phyloP scores from a whole-genome alignment of 2,797 vertebrate genomes.

The Columba guinea region DNA sequence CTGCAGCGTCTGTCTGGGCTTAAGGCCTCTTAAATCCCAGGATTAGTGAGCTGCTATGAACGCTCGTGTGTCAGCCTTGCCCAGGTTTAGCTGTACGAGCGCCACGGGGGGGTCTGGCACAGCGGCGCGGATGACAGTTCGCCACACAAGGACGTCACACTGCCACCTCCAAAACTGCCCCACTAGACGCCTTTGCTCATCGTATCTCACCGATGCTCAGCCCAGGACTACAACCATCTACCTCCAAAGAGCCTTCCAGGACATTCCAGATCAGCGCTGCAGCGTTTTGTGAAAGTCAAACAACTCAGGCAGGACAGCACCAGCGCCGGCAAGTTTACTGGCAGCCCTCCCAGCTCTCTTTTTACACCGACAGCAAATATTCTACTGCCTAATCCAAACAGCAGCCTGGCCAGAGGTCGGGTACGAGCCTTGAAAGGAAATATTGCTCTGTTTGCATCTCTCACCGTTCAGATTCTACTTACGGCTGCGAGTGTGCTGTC shows the following conservation, averaged over 20 bases:
- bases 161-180: accelerated
- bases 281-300: background rate
- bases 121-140: background rate
- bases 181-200: background rate
- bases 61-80: background rate
- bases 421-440: background rate
- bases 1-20: background rate
- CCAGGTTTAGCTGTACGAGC: background rate
- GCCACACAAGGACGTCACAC: background rate
- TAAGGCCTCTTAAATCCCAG: conserved; percentile 6
- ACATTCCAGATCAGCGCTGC: background rate
- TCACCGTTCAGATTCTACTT: conserved; percentile 73
- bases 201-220: background rate
- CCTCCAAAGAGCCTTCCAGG: background rate
- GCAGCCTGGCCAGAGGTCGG: background rate
- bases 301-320: background rate
- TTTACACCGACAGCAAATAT: background rate
- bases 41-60: conserved; percentile 11
- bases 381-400: background rate
- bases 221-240: background rate
- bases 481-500: conserved; percentile 95
- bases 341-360: background rate
- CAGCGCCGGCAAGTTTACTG: background rate
- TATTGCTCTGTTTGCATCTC: background rate
- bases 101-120: background rate